A percentile compares a stretch with the other conserved stretches of the same genome.
Evolutionary conservation across 2,113 vertebrate species (phyloP).

Genomic region (Vulpes vulpes): DNA sequence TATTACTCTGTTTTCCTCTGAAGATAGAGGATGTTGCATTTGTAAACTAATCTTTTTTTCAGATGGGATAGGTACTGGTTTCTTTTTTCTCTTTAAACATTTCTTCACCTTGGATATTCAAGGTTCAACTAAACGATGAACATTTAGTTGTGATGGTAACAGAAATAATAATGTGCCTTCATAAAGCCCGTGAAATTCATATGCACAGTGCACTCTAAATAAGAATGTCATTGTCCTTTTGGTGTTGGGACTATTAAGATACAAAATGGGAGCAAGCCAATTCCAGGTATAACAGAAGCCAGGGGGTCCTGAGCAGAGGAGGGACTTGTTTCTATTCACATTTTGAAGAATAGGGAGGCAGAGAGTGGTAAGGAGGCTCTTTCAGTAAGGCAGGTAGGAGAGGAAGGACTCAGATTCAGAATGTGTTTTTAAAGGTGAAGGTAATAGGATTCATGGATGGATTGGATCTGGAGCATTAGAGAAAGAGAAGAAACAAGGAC

Average conservation of each 20-base stretch:
- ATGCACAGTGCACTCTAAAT: rapidly evolving
- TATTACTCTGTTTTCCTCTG: not conserved
- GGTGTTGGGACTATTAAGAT: not conserved
- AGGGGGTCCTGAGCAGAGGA: not conserved
- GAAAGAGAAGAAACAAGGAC: not conserved
- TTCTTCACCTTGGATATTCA: not conserved
- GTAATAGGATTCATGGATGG: not conserved
- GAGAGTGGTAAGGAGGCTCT: not conserved
- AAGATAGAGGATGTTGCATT: not conserved
- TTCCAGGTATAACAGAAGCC: rapidly evolving
- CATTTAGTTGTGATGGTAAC: not conserved
- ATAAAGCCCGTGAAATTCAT: too few species aligned
- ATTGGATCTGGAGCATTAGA: not conserved
- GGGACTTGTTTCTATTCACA: not conserved
- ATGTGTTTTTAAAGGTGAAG: not conserved
- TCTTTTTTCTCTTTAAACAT: not conserved
- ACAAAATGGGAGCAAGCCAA: not conserved
- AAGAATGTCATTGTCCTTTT: not conserved
- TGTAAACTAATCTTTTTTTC: not conserved
- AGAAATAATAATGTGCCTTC: not conserved
- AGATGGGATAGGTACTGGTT: not conserved
- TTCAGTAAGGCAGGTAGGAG: too few species aligned
- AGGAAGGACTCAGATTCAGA: not conserved
- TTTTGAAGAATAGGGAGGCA: not conserved
- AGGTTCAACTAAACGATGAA: not conserved